Evolutionary conservation across 2,888 invertebrate species (phyloP).

Genomic region (Drosophila atroscutellata): DNA sequence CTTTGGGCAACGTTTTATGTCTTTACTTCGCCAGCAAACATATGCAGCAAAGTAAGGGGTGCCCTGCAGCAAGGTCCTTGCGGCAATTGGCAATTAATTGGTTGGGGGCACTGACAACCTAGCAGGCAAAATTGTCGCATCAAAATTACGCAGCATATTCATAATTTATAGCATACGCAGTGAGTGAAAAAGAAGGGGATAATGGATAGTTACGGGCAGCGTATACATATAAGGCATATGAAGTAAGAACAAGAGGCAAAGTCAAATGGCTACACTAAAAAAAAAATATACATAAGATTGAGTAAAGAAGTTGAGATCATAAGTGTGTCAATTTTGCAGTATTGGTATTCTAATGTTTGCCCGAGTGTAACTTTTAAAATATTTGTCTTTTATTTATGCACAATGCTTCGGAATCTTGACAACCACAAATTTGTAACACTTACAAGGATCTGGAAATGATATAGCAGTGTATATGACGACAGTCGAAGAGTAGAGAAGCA

Average conservation of each 20-base stretch:
- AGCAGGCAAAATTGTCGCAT: conserved; percentile 45
- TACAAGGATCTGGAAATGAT: background rate
- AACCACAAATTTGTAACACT: conserved; percentile 11
- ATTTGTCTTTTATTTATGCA: background rate
- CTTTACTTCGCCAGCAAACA: conserved; percentile 61
- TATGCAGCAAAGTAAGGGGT: conserved; percentile 20
- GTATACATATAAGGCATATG: background rate
- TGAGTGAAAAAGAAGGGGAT: conserved; percentile 9
- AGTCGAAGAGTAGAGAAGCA: conserved; percentile 5
- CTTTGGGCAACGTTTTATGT: conserved; percentile 68
- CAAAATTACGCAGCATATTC: conserved; percentile 61
- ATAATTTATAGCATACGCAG: conserved; percentile 72
- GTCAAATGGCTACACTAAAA: background rate
- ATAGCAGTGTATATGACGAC: conserved; percentile 35
- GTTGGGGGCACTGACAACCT: conserved; percentile 22
- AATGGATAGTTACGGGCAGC: conserved; percentile 7
- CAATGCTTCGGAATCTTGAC: background rate
- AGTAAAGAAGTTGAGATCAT: background rate
- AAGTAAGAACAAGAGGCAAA: background rate
- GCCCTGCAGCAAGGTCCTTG: conserved; percentile 14
- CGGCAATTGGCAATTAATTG: conserved; percentile 75
- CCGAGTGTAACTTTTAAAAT: background rate
- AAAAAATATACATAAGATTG: background rate
- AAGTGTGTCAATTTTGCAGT: background rate
- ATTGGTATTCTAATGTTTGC: background rate